Evolutionary conservation across 2,797 vertebrate genomes (phyloP), one percentile per base, ranked within the genome.

Genomic region (Peromyscus nudipes): DNA sequence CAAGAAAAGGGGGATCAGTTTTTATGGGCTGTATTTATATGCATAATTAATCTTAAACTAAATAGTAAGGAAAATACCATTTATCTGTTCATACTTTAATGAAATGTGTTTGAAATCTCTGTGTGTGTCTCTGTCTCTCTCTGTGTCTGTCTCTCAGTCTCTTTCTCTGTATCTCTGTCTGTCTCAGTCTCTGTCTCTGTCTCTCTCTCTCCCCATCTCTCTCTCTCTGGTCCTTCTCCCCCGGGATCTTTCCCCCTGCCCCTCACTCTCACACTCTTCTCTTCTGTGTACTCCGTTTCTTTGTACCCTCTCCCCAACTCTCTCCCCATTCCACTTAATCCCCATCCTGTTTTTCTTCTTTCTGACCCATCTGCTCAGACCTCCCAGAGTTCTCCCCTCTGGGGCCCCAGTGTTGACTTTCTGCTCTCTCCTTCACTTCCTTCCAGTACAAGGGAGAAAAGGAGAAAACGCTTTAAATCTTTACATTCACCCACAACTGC

Each of bases 311-410:
- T 94, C 67, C 90, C 65, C 27, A 4, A 55, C 21, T 91, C 46
- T 77, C 77, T 91, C 65, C 55, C 62, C 46, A 25, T 91, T 91
- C 17, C 69, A 37, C 77, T 80, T 97, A 97, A 94, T 80, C 55
- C 60, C 10, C 14, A 49, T 91, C 82, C 89, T 93, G 89, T 69
- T 94, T 96, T 97, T 37, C 94, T 96, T 94, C 85, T 69, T 95
- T 94, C 65, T 49, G 81, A 85, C 89, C 43, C 46, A 75, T 93
- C 81, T 89, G 92, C 93, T 89, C 79, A 93, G 92, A 97, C 73
- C 86, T 92, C 96, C 94, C 89, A 94, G 86, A 88, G 80, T 77
- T 95, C 89, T 91, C 86, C 86, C 86, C 65, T 86, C 46, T 1
- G 9, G 90, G 94, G 46, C 93, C 89, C 97, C 94, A 93, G 0